phyloP scores from a whole-genome alignment of 2,113 vertebrate genomes.

The Silurus meridionalis region DNA sequence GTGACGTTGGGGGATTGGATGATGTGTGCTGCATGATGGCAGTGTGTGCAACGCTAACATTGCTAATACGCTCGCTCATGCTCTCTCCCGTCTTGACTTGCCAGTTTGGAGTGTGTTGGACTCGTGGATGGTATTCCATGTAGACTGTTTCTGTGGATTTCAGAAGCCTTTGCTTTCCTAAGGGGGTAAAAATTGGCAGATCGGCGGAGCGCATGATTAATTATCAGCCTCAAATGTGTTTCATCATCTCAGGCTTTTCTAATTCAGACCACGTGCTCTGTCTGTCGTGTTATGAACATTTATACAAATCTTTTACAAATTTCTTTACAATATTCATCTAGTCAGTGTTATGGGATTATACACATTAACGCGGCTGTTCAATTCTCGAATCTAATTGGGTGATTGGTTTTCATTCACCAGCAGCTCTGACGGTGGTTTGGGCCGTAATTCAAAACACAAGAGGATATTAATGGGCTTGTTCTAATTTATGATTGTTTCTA shows the following conservation, averaged over 20 bases:
- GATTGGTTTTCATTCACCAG: background rate
- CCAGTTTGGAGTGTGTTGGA: background rate
- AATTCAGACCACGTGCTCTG: background rate
- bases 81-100: constrained; percentile 43
- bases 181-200: background rate
- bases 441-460: background rate
- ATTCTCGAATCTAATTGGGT: background rate
- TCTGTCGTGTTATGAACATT: background rate
- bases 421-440: background rate
- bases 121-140: constrained; percentile 13
- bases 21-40: constrained; percentile 16
- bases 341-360: background rate
- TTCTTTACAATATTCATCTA: background rate
- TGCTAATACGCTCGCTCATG: constrained; percentile 41
- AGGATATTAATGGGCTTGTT: background rate
- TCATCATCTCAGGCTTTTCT: background rate
- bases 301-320: too few relatives aligned
- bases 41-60: constrained; percentile 31
- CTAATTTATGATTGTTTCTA: background rate
- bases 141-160: background rate
- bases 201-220: background rate
- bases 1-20: constrained; percentile 37
- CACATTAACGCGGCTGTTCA: background rate
- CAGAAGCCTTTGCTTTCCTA: background rate
- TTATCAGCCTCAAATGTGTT: background rate